phyloP scores from a whole-genome alignment of 2,888 invertebrate species.

The Disparrhopalites patrizii region DNA sequence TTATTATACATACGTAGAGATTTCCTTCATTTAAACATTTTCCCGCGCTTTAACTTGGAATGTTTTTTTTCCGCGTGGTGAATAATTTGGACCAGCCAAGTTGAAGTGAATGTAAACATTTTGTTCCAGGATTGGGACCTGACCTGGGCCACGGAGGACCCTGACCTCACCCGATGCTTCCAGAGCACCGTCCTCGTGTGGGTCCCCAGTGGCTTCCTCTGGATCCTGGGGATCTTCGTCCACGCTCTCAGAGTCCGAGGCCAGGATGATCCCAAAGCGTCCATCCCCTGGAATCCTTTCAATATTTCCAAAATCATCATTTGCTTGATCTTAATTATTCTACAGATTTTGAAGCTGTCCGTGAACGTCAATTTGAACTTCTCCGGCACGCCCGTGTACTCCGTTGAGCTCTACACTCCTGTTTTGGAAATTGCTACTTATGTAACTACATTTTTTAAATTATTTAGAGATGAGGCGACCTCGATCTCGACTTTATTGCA shows the following conservation, averaged over 20 bases:
- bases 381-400: conserved; percentile 4
- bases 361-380: neutral
- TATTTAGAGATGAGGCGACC: too few relatives aligned
- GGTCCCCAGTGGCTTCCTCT: conserved; percentile 79
- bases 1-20: too few relatives aligned
- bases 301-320: conserved; percentile 43
- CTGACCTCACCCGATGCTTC: conserved; percentile 85
- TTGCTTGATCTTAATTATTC: conserved; percentile 18
- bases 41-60: too few relatives aligned
- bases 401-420: conserved; percentile 31
- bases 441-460: conserved; percentile 28
- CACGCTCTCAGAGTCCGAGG: conserved; percentile 60
- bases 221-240: conserved; percentile 68
- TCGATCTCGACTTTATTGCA: too few relatives aligned
- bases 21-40: too few relatives aligned
- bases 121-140: neutral
- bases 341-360: conserved; percentile 28
- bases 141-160: conserved; percentile 72
- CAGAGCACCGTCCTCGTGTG: conserved; percentile 85
- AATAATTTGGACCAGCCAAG: too few relatives aligned
- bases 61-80: too few relatives aligned
- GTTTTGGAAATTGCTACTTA: conserved; percentile 32
- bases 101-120: too few relatives aligned
- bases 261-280: conserved; percentile 32
- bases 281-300: conserved; percentile 43